Evolutionary conservation across 2,113 vertebrate genomes (phyloP).

Genomic region (Catharus fuscescens): DNA sequence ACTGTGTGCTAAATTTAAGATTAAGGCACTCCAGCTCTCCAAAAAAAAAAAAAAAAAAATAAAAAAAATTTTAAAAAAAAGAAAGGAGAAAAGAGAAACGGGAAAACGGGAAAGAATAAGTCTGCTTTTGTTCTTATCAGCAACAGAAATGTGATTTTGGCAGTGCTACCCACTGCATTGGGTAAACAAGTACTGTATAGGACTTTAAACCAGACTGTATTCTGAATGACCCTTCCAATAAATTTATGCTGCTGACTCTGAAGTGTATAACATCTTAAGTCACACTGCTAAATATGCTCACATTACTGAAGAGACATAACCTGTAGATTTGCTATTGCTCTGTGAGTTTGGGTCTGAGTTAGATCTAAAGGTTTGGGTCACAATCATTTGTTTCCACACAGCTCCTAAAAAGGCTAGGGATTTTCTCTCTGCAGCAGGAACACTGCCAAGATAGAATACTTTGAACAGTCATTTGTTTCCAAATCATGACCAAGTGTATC

Average conservation of each 20-base stretch:
- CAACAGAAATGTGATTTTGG: neutral
- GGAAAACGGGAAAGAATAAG: neutral
- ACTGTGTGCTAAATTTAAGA: neutral
- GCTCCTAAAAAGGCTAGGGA: neutral
- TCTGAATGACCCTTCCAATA: neutral
- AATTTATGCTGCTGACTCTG: neutral
- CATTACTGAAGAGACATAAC: neutral
- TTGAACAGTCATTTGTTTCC: neutral
- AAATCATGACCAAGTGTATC: neutral
- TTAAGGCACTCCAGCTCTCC: neutral
- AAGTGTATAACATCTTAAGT: neutral
- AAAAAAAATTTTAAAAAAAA: neutral
- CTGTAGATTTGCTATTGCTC: neutral
- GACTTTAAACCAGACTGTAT: neutral
- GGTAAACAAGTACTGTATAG: neutral
- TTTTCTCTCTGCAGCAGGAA: neutral
- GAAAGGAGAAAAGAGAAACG: neutral
- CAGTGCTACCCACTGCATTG: neutral
- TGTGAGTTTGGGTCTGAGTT: neutral
- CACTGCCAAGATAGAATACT: neutral
- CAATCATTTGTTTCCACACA: neutral
- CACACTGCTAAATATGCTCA: neutral
- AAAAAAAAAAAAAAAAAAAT: too few species aligned
- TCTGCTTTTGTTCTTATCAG: neutral
- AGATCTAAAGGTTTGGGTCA: neutral